Conservation (phyloP, 2,113 vertebrate species). For the Lophura nycthemera region DNA sequence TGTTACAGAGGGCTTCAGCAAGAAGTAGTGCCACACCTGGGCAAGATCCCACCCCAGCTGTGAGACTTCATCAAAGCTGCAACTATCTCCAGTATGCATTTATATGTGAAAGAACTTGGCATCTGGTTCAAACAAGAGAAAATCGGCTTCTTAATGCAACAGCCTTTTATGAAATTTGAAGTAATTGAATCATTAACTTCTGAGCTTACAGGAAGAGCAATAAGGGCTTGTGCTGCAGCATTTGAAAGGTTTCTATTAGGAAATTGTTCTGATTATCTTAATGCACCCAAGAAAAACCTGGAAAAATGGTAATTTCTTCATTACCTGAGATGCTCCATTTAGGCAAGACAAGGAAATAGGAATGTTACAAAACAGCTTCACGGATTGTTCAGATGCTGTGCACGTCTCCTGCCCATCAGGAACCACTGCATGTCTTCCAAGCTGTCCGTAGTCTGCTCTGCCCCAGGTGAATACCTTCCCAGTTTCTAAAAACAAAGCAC, state of each 20-base stretch:
- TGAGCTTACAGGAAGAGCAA: not conserved
- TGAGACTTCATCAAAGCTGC: slow-evolving; percentile 7
- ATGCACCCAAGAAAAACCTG: not conserved
- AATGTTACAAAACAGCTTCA: not conserved
- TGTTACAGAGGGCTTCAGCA: slow-evolving; percentile 15
- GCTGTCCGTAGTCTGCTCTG: slow-evolving; percentile 89
- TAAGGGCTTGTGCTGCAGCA: not conserved
- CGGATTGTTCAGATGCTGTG: not conserved
- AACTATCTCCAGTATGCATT: slow-evolving; percentile 26
- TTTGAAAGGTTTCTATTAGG: not conserved
- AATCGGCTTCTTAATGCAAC: not conserved
- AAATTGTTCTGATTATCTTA: slow-evolving; percentile 3
- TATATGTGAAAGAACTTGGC: not conserved
- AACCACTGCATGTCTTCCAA: slow-evolving; percentile 75
- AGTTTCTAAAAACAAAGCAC: slow-evolving; percentile 81
- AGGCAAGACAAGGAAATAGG: slow-evolving; percentile 80
- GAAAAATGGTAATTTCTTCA: not conserved
- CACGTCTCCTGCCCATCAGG: not conserved
- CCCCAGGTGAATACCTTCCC: slow-evolving; percentile 92
- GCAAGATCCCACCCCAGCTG: slow-evolving; percentile 25
- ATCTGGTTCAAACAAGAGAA: not conserved
- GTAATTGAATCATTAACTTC: not conserved
- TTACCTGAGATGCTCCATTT: slow-evolving; percentile 86
- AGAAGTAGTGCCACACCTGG: slow-evolving; percentile 3
- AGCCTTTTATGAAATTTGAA: not conserved